These are phyloP conservation scores for Enteromius unitaeniatus DNA, from an alignment of 2,797 vertebrate species.

Conservation along the genomic window DNA sequence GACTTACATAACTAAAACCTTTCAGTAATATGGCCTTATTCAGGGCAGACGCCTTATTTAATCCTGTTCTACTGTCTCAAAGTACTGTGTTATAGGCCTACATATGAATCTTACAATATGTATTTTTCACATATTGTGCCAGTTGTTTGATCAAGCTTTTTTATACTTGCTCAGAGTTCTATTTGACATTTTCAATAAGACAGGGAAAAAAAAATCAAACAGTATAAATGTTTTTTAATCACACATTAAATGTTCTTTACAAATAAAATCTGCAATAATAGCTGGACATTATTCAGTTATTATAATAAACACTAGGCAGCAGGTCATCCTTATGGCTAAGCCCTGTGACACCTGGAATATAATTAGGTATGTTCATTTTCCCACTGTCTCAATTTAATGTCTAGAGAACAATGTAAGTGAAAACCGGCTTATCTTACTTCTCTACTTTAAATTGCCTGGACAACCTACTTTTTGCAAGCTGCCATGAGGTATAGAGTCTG, in stretches of 20 bases:
- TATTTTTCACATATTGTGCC: constrained; percentile 4
- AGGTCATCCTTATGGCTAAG: constrained; percentile 11
- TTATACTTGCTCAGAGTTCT: background rate
- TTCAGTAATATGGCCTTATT: constrained; percentile 6
- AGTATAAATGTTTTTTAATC: background rate
- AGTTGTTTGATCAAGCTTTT: background rate
- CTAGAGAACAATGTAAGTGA: background rate
- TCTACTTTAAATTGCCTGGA: background rate
- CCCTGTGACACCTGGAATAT: background rate
- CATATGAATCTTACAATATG: background rate
- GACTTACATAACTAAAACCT: constrained; percentile 22
- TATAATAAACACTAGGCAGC: background rate
- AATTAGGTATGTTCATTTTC: constrained; percentile 1
- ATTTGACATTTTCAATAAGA: background rate
- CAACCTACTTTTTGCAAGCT: background rate
- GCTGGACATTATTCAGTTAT: background rate
- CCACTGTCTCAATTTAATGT: background rate
- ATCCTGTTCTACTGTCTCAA: background rate
- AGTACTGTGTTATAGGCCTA: background rate
- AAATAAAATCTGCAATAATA: constrained; percentile 9
- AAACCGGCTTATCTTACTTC: background rate
- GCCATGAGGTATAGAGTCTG: background rate
- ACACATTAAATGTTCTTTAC: constrained; percentile 7
- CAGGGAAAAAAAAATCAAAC: no score
- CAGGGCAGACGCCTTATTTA: background rate